Evolutionary conservation across 2,888 invertebrate genomes (phyloP), one percentile per base, ranked within the genome.

Genomic region (Eupithecia insigniata): DNA sequence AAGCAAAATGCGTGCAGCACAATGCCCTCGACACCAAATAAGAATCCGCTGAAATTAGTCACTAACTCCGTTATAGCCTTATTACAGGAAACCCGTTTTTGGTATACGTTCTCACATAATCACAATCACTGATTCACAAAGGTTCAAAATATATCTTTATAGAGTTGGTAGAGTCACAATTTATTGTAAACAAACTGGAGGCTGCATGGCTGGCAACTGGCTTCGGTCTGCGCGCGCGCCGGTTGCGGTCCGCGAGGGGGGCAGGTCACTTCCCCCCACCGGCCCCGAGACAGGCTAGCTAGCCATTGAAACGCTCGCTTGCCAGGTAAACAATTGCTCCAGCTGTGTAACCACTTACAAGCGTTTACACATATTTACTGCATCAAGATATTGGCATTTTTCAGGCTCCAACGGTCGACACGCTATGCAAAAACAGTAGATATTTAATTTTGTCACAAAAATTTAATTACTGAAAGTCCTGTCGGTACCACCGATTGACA

Each of bases 191-290:
- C 92, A 94, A 93, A 89, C 89, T 88, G 90, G 92, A 93, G 93
- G 93, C 92, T 92, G 92, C 90, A 90, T 92, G 91, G 89, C 90
- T 88, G 84, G 87, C 92, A 89, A 92, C 94, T 93, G 92, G 91
- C 90, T 89, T 82, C 85, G 84, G 84, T 86, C 84, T 91, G 93
- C 93, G 92, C 92, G 89, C 86, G 91, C 92, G 91, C 88, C 89
- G 89, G 87, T 84, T 83, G 85, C 78, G 80, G 77, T 75, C 73
- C 79, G 76, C 79, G 55, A 55, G 80, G 83, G 81, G 85, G 85
- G 82, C 81, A 84, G 87, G 85, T 89, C 88, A 85, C 87, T 80
- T 84, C 83, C 85, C 90, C 87, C 87, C 86, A 79, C 85, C 84
- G 81, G 78, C 79, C 80, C 82, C 80, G 78, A 84, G 81, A 81